A percentile compares a stretch with the other conserved stretches of the same genome.
phyloP scores from a whole-genome alignment of 2,113 vertebrate genomes.

The Engraulis encrasicolus region DNA sequence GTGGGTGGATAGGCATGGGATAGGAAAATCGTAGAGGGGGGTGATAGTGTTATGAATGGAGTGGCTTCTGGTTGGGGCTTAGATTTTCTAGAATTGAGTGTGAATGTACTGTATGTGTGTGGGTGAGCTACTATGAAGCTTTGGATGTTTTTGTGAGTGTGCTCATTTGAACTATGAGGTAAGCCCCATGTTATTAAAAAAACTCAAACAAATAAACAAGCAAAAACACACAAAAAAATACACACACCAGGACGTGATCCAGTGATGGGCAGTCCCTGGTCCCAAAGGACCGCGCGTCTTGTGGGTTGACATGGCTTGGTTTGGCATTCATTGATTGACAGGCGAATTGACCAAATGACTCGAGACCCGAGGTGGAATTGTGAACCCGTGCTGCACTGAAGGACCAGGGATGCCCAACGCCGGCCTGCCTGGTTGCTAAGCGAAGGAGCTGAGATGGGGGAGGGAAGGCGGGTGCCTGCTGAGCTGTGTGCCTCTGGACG shows the following conservation, averaged over 20 bases:
- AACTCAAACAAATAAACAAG: neutral
- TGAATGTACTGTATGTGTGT: neutral
- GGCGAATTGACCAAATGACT: constrained; percentile 55
- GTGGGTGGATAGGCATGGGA: too few species aligned
- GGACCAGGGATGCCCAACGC: constrained; percentile 75
- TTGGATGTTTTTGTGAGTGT: neutral
- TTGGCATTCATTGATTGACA: constrained; percentile 43
- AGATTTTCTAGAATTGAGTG: neutral
- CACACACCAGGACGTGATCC: constrained; percentile 61
- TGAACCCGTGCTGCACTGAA: constrained; percentile 69
- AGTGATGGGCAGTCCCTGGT: constrained; percentile 76
- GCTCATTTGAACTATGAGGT: neutral
- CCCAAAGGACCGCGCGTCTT: constrained; percentile 65
- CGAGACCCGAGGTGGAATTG: constrained; percentile 80
- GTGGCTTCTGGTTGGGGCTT: neutral
- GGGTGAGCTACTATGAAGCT: neutral
- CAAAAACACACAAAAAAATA: neutral
- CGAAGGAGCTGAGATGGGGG: too few species aligned
- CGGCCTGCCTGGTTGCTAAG: constrained; percentile 69
- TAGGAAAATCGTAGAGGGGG: too few species aligned
- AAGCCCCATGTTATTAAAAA: constrained; percentile 13
- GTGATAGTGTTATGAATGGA: neutral
- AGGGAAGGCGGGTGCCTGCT: constrained; percentile 30
- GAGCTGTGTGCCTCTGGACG: constrained; percentile 34
- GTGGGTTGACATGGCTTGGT: constrained; percentile 44